Percentiles rank a stretch among this genome's conserved stretches.
phyloP scores from a whole-genome alignment of 2,113 vertebrate species.

The Ictalurus punctatus region DNA sequence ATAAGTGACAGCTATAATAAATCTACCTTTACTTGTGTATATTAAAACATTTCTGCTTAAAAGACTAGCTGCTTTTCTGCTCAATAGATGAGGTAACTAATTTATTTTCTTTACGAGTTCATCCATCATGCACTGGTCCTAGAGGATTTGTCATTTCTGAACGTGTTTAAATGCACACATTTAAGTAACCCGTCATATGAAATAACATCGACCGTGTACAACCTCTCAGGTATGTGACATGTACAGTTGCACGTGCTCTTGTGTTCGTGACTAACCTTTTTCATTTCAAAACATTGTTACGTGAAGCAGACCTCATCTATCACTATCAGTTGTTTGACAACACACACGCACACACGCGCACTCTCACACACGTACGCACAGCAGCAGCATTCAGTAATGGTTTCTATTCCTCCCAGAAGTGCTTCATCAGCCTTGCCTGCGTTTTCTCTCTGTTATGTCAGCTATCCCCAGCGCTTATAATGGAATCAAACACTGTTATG shows the following conservation, averaged over 20 bases:
- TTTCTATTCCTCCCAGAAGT: conserved; percentile 17
- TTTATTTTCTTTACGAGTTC: neutral
- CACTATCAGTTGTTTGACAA: conserved; percentile 18
- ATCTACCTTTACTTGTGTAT: neutral
- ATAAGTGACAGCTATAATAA: neutral
- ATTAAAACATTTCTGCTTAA: neutral
- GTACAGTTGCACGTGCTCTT: neutral
- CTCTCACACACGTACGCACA: neutral
- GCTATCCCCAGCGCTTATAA: conserved; percentile 8
- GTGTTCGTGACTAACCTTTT: neutral
- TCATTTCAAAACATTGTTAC: neutral
- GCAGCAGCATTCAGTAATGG: conserved; percentile 15
- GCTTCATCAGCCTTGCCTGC: conserved; percentile 9
- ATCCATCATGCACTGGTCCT: neutral
- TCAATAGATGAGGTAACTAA: neutral
- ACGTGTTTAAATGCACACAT: neutral
- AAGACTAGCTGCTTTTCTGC: neutral
- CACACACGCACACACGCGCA: neutral
- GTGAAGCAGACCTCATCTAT: conserved; percentile 41
- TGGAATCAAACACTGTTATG: conserved; percentile 5
- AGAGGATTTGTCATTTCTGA: neutral
- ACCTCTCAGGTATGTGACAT: neutral
- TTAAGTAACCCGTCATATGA: neutral
- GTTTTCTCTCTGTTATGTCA: conserved; percentile 18
- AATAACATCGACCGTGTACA: neutral